Conservation (phyloP, 2,797 vertebrate species). For the Margarornis squamiger region DNA sequence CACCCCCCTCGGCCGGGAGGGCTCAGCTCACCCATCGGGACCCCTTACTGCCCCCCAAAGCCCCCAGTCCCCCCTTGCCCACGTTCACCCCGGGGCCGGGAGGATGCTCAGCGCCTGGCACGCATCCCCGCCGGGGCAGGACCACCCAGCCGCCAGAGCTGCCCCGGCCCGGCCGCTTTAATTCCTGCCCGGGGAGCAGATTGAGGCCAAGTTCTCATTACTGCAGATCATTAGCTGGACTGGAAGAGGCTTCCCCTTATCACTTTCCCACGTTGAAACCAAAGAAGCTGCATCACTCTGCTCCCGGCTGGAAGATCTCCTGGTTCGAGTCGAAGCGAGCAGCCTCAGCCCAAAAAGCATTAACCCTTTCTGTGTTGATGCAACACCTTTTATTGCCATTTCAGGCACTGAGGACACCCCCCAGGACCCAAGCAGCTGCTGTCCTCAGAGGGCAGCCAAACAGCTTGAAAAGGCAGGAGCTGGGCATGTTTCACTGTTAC, state of each 20-base stretch:
- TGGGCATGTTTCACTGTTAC: neutral
- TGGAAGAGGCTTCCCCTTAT: neutral
- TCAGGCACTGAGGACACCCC: neutral
- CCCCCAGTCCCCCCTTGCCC: fast-evolving
- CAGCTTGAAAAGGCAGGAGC: neutral
- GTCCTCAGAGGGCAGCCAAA: neutral
- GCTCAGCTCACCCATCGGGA: neutral
- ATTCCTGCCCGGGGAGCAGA: neutral
- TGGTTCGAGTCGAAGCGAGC: neutral
- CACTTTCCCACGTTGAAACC: neutral
- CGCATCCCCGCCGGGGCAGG: neutral
- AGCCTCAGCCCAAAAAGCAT: neutral
- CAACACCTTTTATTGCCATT: neutral
- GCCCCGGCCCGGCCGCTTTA: neutral
- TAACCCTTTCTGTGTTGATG: neutral
- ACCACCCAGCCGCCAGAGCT: neutral
- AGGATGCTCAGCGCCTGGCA: neutral
- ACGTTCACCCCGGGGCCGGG: fast-evolving
- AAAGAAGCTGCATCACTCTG: neutral
- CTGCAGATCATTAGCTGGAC: neutral
- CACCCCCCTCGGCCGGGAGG: neutral
- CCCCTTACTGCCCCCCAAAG: fast-evolving
- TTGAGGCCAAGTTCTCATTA: conserved; percentile 26
- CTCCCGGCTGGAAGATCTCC: neutral
- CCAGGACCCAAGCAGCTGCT: neutral